Evolutionary conservation across 2,888 invertebrate genomes (phyloP).

Genomic region (Amiota minor): DNA sequence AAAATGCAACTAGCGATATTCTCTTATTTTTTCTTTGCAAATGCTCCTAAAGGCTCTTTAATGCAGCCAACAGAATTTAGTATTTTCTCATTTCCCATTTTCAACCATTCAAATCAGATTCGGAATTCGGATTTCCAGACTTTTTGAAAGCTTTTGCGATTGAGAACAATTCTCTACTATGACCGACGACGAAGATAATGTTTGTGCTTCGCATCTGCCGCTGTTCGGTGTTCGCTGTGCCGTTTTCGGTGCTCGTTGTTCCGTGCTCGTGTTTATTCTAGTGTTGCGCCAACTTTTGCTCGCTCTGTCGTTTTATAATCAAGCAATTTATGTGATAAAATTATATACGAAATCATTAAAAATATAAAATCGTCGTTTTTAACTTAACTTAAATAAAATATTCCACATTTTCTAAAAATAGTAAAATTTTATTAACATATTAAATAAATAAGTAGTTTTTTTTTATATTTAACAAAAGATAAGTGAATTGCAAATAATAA

Average conservation of each 20-base stretch:
- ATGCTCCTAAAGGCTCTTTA: neutral
- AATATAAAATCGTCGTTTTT: neutral
- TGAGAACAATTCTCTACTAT: too few species aligned
- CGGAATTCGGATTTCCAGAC: constrained; percentile 46
- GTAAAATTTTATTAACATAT: neutral
- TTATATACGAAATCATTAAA: constrained; percentile 15
- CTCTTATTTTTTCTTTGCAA: neutral
- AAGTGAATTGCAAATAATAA: too few species aligned
- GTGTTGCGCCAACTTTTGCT: constrained; percentile 70
- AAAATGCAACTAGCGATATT: neutral
- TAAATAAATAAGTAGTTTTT: neutral
- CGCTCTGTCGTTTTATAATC: constrained; percentile 70
- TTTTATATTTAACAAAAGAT: neutral
- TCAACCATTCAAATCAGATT: constrained; percentile 20
- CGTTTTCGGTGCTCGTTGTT: too few species aligned
- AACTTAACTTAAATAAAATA: constrained; percentile 2
- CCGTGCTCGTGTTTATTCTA: constrained; percentile 51
- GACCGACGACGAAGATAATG: neutral
- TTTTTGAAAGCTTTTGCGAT: constrained; percentile 33
- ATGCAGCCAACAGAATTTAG: neutral
- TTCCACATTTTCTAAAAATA: neutral
- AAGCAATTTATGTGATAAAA: constrained; percentile 45
- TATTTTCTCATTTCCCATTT: neutral
- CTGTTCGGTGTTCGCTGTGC: neutral
- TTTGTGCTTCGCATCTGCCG: constrained; percentile 49